Percentiles rank a stretch among this genome's conserved stretches.
Evolutionary conservation across 2,113 vertebrate genomes (phyloP).

Genomic region (Neodontobutis hainanensis): DNA sequence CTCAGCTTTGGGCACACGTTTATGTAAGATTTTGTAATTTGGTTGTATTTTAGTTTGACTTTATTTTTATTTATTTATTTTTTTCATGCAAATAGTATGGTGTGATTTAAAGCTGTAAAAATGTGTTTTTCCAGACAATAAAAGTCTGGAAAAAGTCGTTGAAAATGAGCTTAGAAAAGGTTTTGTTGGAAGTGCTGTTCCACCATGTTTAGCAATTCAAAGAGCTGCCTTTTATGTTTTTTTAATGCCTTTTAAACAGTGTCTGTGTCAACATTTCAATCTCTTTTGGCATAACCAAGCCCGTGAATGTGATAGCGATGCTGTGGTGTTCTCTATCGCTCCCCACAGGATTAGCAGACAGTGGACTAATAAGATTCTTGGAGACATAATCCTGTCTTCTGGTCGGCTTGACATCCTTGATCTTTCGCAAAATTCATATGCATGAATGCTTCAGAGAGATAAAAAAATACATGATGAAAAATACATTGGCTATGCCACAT

Average conservation of each 20-base stretch:
- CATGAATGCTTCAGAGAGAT: conserved; percentile 41
- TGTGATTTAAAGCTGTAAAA: too few species aligned
- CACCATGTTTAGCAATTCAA: conserved; percentile 36
- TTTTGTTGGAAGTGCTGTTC: not conserved
- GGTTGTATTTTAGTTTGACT: too few species aligned
- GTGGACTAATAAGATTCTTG: conserved; percentile 52
- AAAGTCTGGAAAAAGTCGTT: too few species aligned
- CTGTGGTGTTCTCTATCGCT: conserved; percentile 22
- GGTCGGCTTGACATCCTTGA: conserved; percentile 53
- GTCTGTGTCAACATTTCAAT: conserved; percentile 25
- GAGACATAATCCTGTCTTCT: conserved; percentile 62
- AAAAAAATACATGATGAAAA: conserved; percentile 52
- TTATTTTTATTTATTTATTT: too few species aligned
- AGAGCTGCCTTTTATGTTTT: conserved; percentile 30
- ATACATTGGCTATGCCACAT: conserved; percentile 28
- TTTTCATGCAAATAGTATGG: too few species aligned
- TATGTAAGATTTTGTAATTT: too few species aligned
- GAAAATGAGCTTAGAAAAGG: not conserved
- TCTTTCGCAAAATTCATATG: conserved; percentile 47
- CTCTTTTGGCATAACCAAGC: conserved; percentile 28
- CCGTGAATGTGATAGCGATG: conserved; percentile 20
- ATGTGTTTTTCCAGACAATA: too few species aligned
- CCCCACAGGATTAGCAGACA: conserved; percentile 48
- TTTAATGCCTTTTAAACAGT: conserved; percentile 33
- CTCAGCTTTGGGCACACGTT: too few species aligned